Conservation (phyloP, 2,888 invertebrate genomes). For the Ochropleura plecta region DNA sequence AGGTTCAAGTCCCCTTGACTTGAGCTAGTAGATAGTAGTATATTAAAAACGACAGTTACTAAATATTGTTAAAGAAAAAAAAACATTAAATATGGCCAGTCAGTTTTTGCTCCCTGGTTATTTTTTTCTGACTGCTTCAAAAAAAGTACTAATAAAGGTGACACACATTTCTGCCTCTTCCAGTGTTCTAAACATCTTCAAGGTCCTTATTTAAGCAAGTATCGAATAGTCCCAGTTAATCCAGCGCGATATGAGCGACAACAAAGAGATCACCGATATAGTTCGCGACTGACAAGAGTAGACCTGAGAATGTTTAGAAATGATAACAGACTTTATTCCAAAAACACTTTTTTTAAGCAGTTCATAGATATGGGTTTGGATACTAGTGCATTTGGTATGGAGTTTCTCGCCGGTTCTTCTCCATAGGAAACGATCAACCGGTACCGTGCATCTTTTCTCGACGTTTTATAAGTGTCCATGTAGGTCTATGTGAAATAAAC, state of each 20-base stretch:
- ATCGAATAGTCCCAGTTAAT: constrained; percentile 81
- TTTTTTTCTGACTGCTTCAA: no score
- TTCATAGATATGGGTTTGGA: not conserved
- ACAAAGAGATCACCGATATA: constrained; percentile 86
- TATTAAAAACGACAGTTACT: no score
- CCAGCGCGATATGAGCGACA: constrained; percentile 79
- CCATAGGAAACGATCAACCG: no score
- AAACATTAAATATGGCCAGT: no score
- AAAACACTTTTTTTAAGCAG: not conserved
- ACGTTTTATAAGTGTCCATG: no score
- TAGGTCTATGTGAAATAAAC: no score
- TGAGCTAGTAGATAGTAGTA: no score
- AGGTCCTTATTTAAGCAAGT: constrained; percentile 80
- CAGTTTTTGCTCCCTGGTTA: no score
- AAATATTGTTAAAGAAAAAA: no score
- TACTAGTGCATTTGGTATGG: not conserved
- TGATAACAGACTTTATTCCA: not conserved
- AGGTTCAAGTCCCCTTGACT: no score
- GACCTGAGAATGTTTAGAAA: constrained; percentile 42
- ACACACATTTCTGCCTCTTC: constrained; percentile 29
- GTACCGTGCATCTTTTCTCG: no score
- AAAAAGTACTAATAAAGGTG: not conserved
- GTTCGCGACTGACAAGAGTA: constrained; percentile 62
- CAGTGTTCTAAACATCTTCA: constrained; percentile 49
- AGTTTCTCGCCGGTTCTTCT: no score